Base-by-base conservation (phyloP, 2,888 invertebrate species). In the Galeopsomyia nigrocyanea region DNA sequence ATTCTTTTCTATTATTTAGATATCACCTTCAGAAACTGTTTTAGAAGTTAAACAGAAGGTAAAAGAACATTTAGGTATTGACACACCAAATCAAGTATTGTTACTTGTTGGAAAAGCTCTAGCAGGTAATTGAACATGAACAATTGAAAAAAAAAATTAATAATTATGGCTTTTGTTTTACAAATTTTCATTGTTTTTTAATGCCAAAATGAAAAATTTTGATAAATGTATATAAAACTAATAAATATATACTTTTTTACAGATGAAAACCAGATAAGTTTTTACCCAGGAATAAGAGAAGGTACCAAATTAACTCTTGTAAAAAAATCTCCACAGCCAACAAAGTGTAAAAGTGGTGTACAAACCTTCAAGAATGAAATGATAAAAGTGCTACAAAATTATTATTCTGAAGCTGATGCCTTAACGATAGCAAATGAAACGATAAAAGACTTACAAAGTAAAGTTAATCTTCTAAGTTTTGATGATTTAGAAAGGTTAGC, bases 241-340 rank as follows among this genome's bases (percentile, higher is more conserved):
- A 39, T 51, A 26, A n/a, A 10, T 67, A 17, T 63, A 22, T 19
- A 51, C 49, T 57, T 51, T 58, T 13, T 83, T 84, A 21, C 76
- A 81, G 94, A 95, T 81, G 92, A 93, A 61, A 92, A 93, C 80
- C 89, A 89, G 9, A 86, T 95, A 58, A 88, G 90, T 55, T 91
- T 90, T 57, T 94, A 94, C 83, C 90, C 92, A 6, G 89, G 90
- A 76, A 92, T 94, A 49, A 92, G 92, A 84, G 93, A 94, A 75
- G 94, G 94, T 1, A 90, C 92, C 17, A 94, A 92, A 84, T 82
- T 95, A 57, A 92, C 92, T 82, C 87, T 94, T 73, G 90, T 93
- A 5, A 92, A 92, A 81, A 93, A 92, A 79, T 90, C 90, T 9
- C 91, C 67, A n/a, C 79, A 78, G 56, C 76, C 82, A n/a, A 78